Evolutionary conservation across 1,140 invertebrate species (phyloP).

Genomic region (Centruroides vittatus): DNA sequence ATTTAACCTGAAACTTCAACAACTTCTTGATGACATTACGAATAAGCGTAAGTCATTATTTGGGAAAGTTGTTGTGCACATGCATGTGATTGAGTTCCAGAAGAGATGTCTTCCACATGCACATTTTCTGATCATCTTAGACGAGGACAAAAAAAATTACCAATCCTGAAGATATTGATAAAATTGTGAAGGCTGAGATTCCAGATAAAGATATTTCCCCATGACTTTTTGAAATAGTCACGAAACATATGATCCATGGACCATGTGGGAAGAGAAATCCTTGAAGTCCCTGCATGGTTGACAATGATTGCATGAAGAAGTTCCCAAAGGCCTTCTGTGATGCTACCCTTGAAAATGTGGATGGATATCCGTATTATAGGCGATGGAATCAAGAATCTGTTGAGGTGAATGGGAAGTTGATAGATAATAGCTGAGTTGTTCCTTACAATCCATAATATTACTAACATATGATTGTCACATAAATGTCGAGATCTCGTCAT

Average conservation of each 20-base stretch:
- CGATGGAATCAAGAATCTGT: slow-evolving; percentile 9
- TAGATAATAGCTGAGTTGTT: slow-evolving; percentile 23
- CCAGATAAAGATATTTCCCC: slow-evolving; percentile 25
- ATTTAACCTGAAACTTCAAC: slow-evolving; percentile 28
- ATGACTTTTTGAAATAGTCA: slow-evolving; percentile 25
- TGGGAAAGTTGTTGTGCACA: slow-evolving; percentile 3
- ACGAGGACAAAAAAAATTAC: not conserved
- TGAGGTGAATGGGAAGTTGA: slow-evolving; percentile 1
- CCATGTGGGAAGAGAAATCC: slow-evolving; percentile 19
- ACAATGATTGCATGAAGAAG: slow-evolving; percentile 11
- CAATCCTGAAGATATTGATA: slow-evolving; percentile 8
- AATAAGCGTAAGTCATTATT: slow-evolving; percentile 14
- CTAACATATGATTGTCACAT: slow-evolving; percentile 24
- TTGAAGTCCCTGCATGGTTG: slow-evolving; percentile 6
- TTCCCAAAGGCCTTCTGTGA: slow-evolving; percentile 11
- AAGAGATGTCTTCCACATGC: slow-evolving; percentile 32
- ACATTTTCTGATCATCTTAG: slow-evolving; percentile 25
- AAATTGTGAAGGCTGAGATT: slow-evolving; percentile 11
- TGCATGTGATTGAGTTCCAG: slow-evolving; percentile 30
- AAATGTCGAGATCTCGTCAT: slow-evolving; percentile 24
- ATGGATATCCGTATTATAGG: slow-evolving; percentile 11
- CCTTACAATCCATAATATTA: slow-evolving; percentile 24
- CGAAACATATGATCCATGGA: slow-evolving; percentile 28
- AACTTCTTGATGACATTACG: slow-evolving; percentile 22
- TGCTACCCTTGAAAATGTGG: not conserved